Base-by-base conservation (phyloP, 2,888 invertebrate genomes). In the Pharmacophagus antenor region DNA sequence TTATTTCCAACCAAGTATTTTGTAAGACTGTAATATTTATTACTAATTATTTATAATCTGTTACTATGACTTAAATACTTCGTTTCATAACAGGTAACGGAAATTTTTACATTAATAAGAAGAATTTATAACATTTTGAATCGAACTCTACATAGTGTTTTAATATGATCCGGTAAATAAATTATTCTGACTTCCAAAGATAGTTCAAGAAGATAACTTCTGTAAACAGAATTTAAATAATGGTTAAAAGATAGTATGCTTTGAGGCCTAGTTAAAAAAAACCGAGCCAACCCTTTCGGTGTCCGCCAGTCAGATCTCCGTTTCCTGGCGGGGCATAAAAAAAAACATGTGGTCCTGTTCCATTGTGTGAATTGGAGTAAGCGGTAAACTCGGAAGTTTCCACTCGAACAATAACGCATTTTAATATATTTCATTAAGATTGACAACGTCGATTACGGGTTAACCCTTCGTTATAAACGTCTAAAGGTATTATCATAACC, bases 351-450 rank as follows among this genome's bases (percentile, higher is more conserved):
- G 80, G 77, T 72, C 71, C 72, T 68, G 63, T 67, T 65, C 80
- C 75, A 85, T 89, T 88, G 87, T 88, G 72, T 82, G 74, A 75
- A 80, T 80, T 76, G 72, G 81, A 85, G 79, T 80, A 80, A 82
- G 77, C 74, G 76, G 71, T 79, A 76, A 80, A 78, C 75, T 80
- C 74, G 78, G 71, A 74, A 81, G 79, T 84, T 86, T 87, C 82
- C 82, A 85, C 82, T 84, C 78, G 84, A 86, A 87, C 85, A 86
- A 88, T 83, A 82, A 84, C 73, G 79, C 77, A 82, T 87, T 88
- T 85, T 87, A 86, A 87, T 88, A 84, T 76, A 81, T 81, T 84
- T 88, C 83, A 88, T 88, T 90, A 83, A 87, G 89, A 90, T 90
- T 88, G 88, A 88, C 85, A 77, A 77, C 70, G 70, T 77, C 82